Conservation (phyloP, 2,113 vertebrate genomes). For the Puma concolor region DNA sequence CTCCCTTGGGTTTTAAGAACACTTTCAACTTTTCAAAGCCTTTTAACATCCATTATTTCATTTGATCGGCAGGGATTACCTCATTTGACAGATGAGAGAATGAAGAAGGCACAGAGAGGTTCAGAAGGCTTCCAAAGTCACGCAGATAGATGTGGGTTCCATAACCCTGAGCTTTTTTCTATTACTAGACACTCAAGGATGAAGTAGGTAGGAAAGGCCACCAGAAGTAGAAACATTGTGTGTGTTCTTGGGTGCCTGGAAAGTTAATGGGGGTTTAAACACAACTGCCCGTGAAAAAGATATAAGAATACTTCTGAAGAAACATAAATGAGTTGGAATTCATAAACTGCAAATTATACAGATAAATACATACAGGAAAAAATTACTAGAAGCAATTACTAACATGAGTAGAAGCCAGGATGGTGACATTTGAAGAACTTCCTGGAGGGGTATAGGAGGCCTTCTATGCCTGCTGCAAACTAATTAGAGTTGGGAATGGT, state of each 20-base stretch:
- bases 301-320: not conserved
- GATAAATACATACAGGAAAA: not conserved
- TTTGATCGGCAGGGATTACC: not conserved
- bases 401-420: not conserved
- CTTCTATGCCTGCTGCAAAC: not conserved
- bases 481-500: not conserved
- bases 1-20: conserved; percentile 3
- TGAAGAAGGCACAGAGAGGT: conserved; percentile 6
- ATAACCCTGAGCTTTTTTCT: not conserved
- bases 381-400: conserved; percentile 3
- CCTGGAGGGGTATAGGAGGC: not conserved
- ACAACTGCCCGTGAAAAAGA: conserved; percentile 34
- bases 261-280: not conserved
- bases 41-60: conserved; percentile 51
- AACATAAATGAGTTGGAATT: conserved; percentile 43
- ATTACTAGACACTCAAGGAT: not conserved
- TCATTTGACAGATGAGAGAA: not conserved
- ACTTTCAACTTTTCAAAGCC: conserved; percentile 49
- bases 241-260: not conserved
- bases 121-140: not conserved
- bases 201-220: not conserved
- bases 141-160: not conserved
- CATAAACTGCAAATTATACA: not conserved
- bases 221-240: not conserved
- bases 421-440: not conserved